Conservation (phyloP, 1,140 invertebrate genomes). For the Elymnias hypermnestra region DNA sequence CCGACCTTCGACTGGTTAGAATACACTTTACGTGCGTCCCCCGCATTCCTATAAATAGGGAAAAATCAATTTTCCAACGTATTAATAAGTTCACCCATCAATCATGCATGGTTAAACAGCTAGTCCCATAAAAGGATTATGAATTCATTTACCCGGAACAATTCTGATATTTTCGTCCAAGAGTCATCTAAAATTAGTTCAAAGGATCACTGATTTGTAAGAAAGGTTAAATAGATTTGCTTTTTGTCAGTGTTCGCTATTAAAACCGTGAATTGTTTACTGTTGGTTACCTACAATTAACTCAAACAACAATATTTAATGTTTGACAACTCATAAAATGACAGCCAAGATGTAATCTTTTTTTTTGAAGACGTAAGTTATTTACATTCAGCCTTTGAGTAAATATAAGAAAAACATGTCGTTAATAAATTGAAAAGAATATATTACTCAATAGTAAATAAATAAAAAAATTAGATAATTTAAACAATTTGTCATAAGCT, state of each 20-base stretch:
- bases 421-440: too few species aligned
- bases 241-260: slow-evolving; percentile 12
- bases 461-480: too few species aligned
- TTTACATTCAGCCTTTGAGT: too few species aligned
- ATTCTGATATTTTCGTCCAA: slow-evolving; percentile 70
- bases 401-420: too few species aligned
- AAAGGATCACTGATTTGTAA: slow-evolving; percentile 1
- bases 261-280: slow-evolving; percentile 27
- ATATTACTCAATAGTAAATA: too few species aligned
- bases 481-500: too few species aligned
- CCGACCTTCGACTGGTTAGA: slow-evolving; percentile 71
- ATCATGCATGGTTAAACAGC: slow-evolving; percentile 60
- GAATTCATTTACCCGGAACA: slow-evolving; percentile 67
- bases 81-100: slow-evolving; percentile 38
- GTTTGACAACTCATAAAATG: slow-evolving; percentile 26
- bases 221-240: slow-evolving; percentile 11
- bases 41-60: slow-evolving; percentile 73
- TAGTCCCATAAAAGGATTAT: slow-evolving; percentile 35
- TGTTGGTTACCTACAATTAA: too few species aligned
- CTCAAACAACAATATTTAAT: too few species aligned
- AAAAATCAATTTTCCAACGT: slow-evolving; percentile 67
- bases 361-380: too few species aligned
- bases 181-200: slow-evolving; percentile 59
- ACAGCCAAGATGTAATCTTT: too few species aligned
- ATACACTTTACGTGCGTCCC: slow-evolving; percentile 68